Evolutionary conservation across 1,140 invertebrate species (phyloP), one percentile per base, ranked within the genome.

Genomic region (Drosophila trapezifrons): DNA sequence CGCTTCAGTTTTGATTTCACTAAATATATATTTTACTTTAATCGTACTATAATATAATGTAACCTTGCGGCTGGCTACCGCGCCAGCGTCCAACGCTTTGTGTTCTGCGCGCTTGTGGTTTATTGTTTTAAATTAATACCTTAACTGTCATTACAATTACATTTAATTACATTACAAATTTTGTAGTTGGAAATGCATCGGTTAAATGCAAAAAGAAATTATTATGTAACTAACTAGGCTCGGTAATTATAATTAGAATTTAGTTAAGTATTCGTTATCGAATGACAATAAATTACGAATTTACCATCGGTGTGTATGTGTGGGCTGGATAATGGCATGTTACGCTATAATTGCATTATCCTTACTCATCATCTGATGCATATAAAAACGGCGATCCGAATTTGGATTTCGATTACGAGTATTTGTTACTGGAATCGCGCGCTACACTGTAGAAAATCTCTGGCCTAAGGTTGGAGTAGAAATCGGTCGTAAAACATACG

Each of bases 151-250:
- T 65, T 78, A 80, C 79, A 86, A 87, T 87, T 85, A 86, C 64
- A 80, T 69, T 86, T 78, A 75, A 80, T 86, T 84, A 89, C 77
- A 89, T 75, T 89, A 80, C 76, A 80, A 62, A 59, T 51, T 38
- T 73, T 80, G 75, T 77, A 83, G 69, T 76, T 89, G 80, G 80
- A 89, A 89, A 89, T 89, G 84, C 84, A 84, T 89, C 87, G 29
- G 45, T 78, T 87, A 89, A 89, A 89, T 89, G 84, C 84, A 89
- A 83, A 75, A 86, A 59, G 57, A 87, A 87, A 86, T 81, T 78
- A 59, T 77, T 55, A 56, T 74, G 57, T 76, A 79, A 83, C 83
- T 86, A 87, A 79, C 83, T 86, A 82, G 58, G 52, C 45, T 73
- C 70, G 63, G 38, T 72, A 69, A 60, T 55, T 58, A 46, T 81